Conservation (phyloP, 2,113 vertebrate species). For the Atlantisia rogersi region DNA sequence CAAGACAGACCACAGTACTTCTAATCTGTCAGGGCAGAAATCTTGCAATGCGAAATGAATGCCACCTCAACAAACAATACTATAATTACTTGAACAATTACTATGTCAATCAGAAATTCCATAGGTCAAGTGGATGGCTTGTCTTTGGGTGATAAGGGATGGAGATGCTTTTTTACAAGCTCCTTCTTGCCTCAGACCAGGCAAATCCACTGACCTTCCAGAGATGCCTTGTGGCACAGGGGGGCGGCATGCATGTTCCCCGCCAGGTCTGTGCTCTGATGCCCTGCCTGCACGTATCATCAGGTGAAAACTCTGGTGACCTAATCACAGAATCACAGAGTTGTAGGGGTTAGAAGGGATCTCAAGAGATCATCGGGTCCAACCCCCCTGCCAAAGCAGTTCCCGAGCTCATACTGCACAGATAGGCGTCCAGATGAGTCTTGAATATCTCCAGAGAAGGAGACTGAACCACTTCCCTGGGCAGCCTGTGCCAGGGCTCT, state of each 20-base stretch:
- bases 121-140: background rate
- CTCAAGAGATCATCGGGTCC: no score
- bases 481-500: no score
- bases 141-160: background rate
- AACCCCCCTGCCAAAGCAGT: no score
- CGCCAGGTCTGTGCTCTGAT: background rate
- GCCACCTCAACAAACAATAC: slow-evolving; percentile 1
- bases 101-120: background rate
- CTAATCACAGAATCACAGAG: background rate
- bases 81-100: background rate
- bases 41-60: background rate
- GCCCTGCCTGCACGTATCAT: background rate
- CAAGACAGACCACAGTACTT: background rate
- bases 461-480: no score
- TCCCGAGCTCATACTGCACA: no score
- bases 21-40: background rate
- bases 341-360: no score
- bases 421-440: no score
- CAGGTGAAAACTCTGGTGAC: background rate
- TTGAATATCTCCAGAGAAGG: no score
- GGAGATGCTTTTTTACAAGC: background rate
- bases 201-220: background rate
- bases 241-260: background rate
- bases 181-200: background rate
- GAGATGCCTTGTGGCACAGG: background rate